Conservation (phyloP, 1,140 invertebrate species). For the Plutomurus gul region DNA sequence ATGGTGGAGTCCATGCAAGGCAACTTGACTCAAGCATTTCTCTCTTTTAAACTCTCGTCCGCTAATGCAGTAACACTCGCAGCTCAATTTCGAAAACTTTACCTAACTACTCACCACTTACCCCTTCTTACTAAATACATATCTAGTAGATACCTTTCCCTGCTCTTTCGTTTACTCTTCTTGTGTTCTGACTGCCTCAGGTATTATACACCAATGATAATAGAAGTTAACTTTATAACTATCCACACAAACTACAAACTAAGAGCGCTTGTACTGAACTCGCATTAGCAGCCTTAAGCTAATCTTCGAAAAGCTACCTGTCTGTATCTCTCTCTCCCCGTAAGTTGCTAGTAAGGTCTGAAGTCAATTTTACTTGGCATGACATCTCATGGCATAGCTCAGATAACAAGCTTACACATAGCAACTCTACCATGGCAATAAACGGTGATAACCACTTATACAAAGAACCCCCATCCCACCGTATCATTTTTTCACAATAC, state of each 20-base stretch:
- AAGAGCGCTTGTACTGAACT: background rate
- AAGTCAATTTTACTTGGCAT: background rate
- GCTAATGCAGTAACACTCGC: background rate
- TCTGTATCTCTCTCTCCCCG: background rate
- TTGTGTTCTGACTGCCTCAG: background rate
- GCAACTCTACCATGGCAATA: background rate
- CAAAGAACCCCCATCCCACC: background rate
- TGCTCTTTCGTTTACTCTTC: background rate
- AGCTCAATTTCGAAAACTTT: conserved; percentile 19
- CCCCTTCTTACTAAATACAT: background rate
- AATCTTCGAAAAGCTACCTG: conserved; percentile 12
- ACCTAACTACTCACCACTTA: background rate
- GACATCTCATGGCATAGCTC: background rate
- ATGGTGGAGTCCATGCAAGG: background rate
- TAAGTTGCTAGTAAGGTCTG: background rate
- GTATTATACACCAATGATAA: conserved; percentile 3
- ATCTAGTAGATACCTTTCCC: background rate
- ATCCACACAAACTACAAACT: background rate
- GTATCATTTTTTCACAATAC: conserved; percentile 17
- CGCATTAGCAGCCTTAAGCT: background rate
- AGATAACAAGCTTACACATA: background rate
- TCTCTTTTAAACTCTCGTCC: background rate
- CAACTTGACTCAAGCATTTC: conserved; percentile 1
- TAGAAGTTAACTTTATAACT: conserved; percentile 15
- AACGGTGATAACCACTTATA: background rate